These are phyloP conservation scores for Periphyllus acericola DNA, from an alignment of 2,888 invertebrate species.

Conservation along the genomic window DNA sequence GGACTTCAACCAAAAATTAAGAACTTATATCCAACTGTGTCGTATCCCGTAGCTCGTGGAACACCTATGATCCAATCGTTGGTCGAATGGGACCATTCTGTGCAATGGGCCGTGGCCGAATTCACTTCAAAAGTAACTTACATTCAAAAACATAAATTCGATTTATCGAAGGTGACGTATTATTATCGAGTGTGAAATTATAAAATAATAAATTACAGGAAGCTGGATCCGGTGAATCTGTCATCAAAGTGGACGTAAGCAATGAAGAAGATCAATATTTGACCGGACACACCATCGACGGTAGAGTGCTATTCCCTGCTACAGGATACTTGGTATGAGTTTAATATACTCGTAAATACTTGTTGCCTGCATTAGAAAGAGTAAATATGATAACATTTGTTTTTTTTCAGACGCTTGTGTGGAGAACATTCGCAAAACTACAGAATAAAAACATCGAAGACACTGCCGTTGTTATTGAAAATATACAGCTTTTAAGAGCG, in stretches of 20 bases:
- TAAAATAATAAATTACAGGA: conserved; percentile 70
- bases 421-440: conserved; percentile 87
- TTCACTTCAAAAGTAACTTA: conserved; percentile 71
- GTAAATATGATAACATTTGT: too few species aligned
- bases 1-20: conserved; percentile 81
- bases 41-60: conserved; percentile 88
- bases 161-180: background rate
- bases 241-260: conserved; percentile 80
- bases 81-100: conserved; percentile 92
- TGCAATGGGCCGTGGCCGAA: conserved; percentile 88
- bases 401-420: conserved; percentile 75
- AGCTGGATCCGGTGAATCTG: conserved; percentile 77
- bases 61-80: conserved; percentile 90
- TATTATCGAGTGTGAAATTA: background rate
- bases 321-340: conserved; percentile 84
- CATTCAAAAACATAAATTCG: background rate
- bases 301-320: conserved; percentile 92
- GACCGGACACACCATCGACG: conserved; percentile 90
- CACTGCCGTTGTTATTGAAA: conserved; percentile 85
- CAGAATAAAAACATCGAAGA: conserved; percentile 79
- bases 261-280: conserved; percentile 80
- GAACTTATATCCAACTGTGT: conserved; percentile 79
- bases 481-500: conserved; percentile 90
- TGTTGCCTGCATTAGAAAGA: background rate
- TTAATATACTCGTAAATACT: too few species aligned